Evolutionary conservation across 1,140 invertebrate species (phyloP), one percentile per base, ranked within the genome.

Genomic region (Odontomachus brunneus): DNA sequence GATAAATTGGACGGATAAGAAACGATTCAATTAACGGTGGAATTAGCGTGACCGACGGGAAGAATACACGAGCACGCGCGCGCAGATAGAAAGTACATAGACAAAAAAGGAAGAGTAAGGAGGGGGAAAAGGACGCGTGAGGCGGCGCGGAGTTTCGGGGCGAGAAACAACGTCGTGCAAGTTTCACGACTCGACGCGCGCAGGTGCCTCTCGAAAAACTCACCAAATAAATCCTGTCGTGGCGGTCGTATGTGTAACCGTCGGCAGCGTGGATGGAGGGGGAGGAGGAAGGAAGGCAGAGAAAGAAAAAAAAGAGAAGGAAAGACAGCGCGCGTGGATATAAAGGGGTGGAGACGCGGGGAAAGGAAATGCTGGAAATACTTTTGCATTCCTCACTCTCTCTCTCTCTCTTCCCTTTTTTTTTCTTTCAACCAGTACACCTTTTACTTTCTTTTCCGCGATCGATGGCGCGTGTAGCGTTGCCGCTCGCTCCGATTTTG

Each of bases 131-230:
- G n/a, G n/a, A n/a, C n/a, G n/a, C n/a, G n/a, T 7, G 38, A 44
- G 38, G 9, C 38, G 3, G 4, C 29, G 57, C 11, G 26, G 12
- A 38, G 26, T 57, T 51, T 55, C 55, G 55, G 38, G 17, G 2
- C 19, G 53, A 75, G 51, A 69, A 69, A 75, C 57, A 63, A 74
- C 60, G 38, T 66, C 78, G 87, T 89, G 88, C 84, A 86, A 88
- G 87, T 89, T 92, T 90, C 88, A 91, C 88, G 89, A 90, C 82
- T 91, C 88, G 87, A 67, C 87, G 86, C 71, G 72, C 90, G 83
- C 91, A 93, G 92, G 91, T 93, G 92, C 84, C 84, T 91, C 84
- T 88, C 85, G 86, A 91, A 92, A 91, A 92, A 91, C 89, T 90
- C 89, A 74, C 89, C 81, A 91, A 90, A 93, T 93, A 93, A 93